Percentiles rank a stretch among this genome's conserved stretches.
Evolutionary conservation across 2,888 invertebrate genomes (phyloP).

Genomic region (Sycophila texana): DNA sequence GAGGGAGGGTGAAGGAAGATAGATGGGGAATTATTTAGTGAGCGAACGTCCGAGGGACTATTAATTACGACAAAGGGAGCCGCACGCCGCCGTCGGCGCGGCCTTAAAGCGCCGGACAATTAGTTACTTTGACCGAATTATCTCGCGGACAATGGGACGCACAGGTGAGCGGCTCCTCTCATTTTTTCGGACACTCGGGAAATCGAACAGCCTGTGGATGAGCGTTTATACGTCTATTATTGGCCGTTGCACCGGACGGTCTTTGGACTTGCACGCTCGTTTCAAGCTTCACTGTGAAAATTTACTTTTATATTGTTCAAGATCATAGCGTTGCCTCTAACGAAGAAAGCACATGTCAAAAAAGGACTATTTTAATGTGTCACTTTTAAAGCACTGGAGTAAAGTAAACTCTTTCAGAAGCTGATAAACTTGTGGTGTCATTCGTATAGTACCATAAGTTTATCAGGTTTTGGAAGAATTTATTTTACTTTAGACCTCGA

Average conservation of each 20-base stretch:
- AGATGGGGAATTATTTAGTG: conserved; percentile 74
- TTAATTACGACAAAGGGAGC: conserved; percentile 75
- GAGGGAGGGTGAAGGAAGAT: conserved; percentile 63
- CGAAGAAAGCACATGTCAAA: too few species aligned
- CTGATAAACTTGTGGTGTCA: too few species aligned
- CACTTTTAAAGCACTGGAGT: too few species aligned
- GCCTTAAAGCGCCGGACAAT: conserved; percentile 72
- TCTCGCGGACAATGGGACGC: conserved; percentile 71
- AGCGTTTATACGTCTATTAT: conserved; percentile 49
- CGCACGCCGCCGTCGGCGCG: conserved; percentile 66
- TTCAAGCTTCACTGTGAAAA: conserved; percentile 3
- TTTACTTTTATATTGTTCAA: neutral
- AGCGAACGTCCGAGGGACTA: conserved; percentile 67
- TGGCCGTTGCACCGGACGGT: neutral
- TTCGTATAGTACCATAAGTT: too few species aligned
- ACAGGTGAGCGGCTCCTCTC: conserved; percentile 60
- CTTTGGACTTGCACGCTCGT: neutral
- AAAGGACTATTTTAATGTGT: too few species aligned
- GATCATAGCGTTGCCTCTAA: too few species aligned
- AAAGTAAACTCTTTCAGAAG: too few species aligned
- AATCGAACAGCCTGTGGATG: neutral
- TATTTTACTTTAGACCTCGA: too few species aligned
- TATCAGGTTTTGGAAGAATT: too few species aligned
- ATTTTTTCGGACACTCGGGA: neutral
- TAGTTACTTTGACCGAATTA: conserved; percentile 76